phyloP scores from a whole-genome alignment of 64 coral and sea anemone genomes.

The Porites lutea region DNA sequence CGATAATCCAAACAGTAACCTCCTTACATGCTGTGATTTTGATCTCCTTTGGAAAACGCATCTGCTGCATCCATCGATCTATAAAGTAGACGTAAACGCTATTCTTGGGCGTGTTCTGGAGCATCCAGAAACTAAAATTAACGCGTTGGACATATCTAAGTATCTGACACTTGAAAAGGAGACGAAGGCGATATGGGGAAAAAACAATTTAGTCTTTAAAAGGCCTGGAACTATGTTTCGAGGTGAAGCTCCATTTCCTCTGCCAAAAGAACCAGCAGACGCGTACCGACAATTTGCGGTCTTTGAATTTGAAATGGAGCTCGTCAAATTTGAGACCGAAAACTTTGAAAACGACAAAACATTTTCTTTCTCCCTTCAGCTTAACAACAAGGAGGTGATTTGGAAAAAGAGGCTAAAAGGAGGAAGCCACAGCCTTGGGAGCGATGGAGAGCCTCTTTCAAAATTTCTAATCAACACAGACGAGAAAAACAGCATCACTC shows the following conservation, averaged over 20 bases:
- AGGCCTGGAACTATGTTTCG: conserved; percentile 56
- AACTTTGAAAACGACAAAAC: conserved; percentile 22
- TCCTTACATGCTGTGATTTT: conserved; percentile 72
- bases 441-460: conserved; percentile 9
- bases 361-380: conserved; percentile 3
- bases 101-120: conserved; percentile 57
- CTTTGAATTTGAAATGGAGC: conserved; percentile 35
- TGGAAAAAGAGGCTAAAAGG: conserved; percentile 34
- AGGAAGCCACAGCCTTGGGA: background rate
- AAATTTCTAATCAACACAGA: conserved; percentile 31
- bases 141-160: conserved; percentile 53
- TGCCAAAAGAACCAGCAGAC: background rate
- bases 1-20: conserved; percentile 29
- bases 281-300: conserved; percentile 28
- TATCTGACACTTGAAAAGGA: conserved; percentile 26
- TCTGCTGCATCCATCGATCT: conserved; percentile 59
- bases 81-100: conserved; percentile 43
- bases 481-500: conserved; percentile 20
- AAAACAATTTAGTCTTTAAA: conserved; percentile 20
- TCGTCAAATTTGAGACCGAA: conserved; percentile 10
- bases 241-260: conserved; percentile 62
- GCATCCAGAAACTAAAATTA: conserved; percentile 53
- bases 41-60: conserved; percentile 78
- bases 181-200: conserved; percentile 47
- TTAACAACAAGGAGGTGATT: background rate